Evolutionary conservation across 2,888 invertebrate genomes (phyloP), one percentile per base, ranked within the genome.

Genomic region (Entomobrya multifasciata): DNA sequence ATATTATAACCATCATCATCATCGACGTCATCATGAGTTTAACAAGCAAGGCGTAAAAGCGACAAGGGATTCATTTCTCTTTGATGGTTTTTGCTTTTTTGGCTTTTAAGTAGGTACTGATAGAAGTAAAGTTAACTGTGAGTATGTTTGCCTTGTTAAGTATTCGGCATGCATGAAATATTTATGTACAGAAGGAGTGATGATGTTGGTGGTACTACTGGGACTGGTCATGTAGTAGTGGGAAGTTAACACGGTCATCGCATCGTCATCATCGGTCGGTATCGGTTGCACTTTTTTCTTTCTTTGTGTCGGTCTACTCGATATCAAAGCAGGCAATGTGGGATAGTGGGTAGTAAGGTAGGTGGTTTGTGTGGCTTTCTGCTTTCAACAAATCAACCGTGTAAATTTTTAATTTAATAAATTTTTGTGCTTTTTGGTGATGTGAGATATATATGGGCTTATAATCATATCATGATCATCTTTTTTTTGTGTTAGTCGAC

Each of bases 121-220:
- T 65, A 2, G 36, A 17, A 72, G 49, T 25, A 52, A 52, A 52
- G 52, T 72, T 72, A 72, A 49, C 47, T 25, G 25, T 49, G 72
- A 72, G 72, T 49, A 41, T 49, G 25, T 80, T 57, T 81, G 60
- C 74, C 62, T 82, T 74, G 82, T 82, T 82, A 62, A 49, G 13
- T 74, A 57, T 27, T 60, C 41, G 82, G 74, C 62, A 82, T 82
- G 82, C 82, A 74, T 82, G 74, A 82, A 74, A 52, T 62, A 49
- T 81, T 49, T 36, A 72, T 81, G 72, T 72, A 11, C 15, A 2
- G 25, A 52, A 25, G 44, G 3, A 55, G 20, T 76, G 52, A 55
- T 52, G 36, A 76, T 76, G 57, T 36, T 36, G 36, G 8, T 36
- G 36, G 36, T 36, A 36, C 36, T 36, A 8, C 36, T 8, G 36